Conservation (phyloP, 2,113 vertebrate genomes). For the Ranitomeya variabilis region DNA sequence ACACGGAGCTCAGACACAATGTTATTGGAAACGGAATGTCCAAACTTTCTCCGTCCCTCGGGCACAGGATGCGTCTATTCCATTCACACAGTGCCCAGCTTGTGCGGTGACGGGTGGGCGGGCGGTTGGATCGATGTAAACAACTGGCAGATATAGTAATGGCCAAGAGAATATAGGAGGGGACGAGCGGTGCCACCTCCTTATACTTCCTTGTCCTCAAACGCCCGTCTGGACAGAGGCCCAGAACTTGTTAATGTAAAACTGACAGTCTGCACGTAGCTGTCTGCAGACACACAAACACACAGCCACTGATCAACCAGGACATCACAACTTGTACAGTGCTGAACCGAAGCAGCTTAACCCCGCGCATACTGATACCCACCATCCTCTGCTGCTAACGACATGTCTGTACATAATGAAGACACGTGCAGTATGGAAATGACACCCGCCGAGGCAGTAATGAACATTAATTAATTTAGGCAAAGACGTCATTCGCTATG, state of each 20-base stretch:
- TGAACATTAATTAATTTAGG: background rate
- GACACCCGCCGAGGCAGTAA: background rate
- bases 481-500: background rate
- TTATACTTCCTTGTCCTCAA: constrained; percentile 52
- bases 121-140: constrained; percentile 21
- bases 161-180: constrained; percentile 19
- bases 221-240: constrained; percentile 51
- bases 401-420: background rate
- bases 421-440: background rate
- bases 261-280: constrained; percentile 58
- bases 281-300: constrained; percentile 39
- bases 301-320: background rate
- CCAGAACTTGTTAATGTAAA: constrained; percentile 56
- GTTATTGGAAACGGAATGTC: background rate
- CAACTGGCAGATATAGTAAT: constrained; percentile 46
- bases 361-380: background rate
- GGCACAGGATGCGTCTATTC: background rate
- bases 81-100: constrained; percentile 13
- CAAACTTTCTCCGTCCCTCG: background rate
- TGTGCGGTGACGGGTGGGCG: background rate
- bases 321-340: constrained; percentile 27
- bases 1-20: background rate
- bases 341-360: constrained; percentile 7
- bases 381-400: too few species aligned
- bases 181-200: constrained; percentile 43